Base-by-base conservation (phyloP, 2,797 vertebrate genomes). In the Pelobates cultripes region DNA sequence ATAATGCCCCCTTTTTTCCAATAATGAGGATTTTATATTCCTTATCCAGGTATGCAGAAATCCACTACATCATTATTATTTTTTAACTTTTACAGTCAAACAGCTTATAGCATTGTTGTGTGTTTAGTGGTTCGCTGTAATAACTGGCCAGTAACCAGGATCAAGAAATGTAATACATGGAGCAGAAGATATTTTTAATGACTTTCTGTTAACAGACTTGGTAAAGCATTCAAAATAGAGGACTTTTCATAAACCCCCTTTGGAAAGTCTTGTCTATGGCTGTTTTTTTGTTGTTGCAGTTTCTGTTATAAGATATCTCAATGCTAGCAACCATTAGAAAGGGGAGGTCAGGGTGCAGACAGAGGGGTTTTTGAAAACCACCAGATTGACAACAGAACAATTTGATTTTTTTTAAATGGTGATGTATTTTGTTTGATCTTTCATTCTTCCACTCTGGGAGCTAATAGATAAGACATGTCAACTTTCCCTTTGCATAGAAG, bases 161-260 rank as follows among this genome's bases (percentile, higher is more conserved):
- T 44, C 70, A 83, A 86, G 90, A 90, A 90, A 90, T 47, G 85
- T 79, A 88, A 91, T 90, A 86, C 87, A 82, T 12, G 5, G 79
- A 82, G 78, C 43, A 84, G 84, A 87, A 86, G 86, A 88, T 79
- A 88, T 86, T 88, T 90, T 89, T 89, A 91, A 91, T 91, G 89
- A 90, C 85, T 90, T 91, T 60, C 87, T 90, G 90, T 88, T 91
- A 91, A 91, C 90, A 91, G 90, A 90, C 86, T 90, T 89, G 81
- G 75, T 83, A 86, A 87, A 86, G 87, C n/a, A 86, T 73, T 75
- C 81, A 86, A 77, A 88, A 86, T 87, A 87, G 75, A 68, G 86
- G 73, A 76, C 83, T 88, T 91, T 91, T 90, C 72, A 86, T 88
- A 73, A 55, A 44, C 5, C 68, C 43, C 68, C 15, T 73, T 60